Evolutionary conservation across 2,888 invertebrate genomes (phyloP).

Genomic region (Ichneumoninae sp.): DNA sequence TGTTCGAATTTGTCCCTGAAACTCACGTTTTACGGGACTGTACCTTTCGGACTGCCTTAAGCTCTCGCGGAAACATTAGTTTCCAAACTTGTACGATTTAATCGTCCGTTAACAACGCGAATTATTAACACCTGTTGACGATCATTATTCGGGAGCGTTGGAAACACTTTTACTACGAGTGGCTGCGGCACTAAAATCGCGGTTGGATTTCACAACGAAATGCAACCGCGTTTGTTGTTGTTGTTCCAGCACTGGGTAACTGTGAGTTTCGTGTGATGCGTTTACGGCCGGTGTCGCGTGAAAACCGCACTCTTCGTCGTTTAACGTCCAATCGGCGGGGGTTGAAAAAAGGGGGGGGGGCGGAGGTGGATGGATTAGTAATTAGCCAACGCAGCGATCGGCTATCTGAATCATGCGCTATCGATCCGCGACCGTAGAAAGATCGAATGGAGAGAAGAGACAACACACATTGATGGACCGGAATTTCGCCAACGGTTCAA

Average conservation of each 20-base stretch:
- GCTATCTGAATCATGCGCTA: not conserved
- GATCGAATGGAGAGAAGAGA: slow-evolving; percentile 30
- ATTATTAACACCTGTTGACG: slow-evolving; percentile 38
- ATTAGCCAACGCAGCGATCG: slow-evolving; percentile 24
- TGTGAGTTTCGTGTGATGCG: slow-evolving; percentile 14
- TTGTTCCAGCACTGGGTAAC: too few relatives aligned
- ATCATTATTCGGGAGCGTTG: slow-evolving; percentile 2
- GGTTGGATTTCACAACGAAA: not conserved
- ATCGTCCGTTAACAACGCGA: slow-evolving; percentile 1
- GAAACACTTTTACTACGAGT: slow-evolving; percentile 13
- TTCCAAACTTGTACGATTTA: not conserved
- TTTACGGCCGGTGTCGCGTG: slow-evolving; percentile 13
- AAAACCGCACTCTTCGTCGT: slow-evolving; percentile 22
- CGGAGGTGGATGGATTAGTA: not conserved
- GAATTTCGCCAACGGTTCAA: slow-evolving; percentile 44
- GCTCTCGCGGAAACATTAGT: not conserved
- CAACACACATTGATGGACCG: slow-evolving; percentile 48
- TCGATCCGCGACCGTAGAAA: not conserved
- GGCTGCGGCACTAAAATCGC: not conserved
- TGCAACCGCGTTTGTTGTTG: too few relatives aligned
- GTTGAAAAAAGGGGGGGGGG: not conserved
- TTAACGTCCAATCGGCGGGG: slow-evolving; percentile 14
- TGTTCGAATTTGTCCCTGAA: too few relatives aligned
- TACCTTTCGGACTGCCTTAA: not conserved
- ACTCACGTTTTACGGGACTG: too few relatives aligned